Conservation (phyloP, 2,797 vertebrate genomes). For the Margarornis squamiger region DNA sequence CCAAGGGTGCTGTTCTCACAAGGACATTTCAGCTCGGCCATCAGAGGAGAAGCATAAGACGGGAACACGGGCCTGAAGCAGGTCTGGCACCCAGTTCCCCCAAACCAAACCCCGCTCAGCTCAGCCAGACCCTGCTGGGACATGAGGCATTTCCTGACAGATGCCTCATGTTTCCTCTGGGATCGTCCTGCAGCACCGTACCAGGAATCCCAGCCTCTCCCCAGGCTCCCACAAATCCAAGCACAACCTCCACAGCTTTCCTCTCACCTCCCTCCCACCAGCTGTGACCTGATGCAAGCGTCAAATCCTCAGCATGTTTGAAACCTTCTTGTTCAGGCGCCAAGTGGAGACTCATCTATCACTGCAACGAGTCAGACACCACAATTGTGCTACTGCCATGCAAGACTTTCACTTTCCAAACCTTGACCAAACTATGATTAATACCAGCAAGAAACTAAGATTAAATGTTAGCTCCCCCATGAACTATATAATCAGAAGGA, state of each 20-base stretch:
- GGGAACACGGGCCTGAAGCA: accelerated
- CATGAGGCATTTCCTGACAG: neutral
- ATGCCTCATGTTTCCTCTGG: accelerated
- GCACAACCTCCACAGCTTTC: neutral
- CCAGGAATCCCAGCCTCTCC: neutral
- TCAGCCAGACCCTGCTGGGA: neutral
- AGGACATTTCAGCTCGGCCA: neutral
- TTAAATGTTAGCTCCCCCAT: neutral
- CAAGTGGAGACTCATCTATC: neutral
- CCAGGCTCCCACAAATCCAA: neutral
- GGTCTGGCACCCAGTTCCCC: accelerated
- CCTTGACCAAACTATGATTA: neutral
- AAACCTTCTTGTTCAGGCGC: neutral
- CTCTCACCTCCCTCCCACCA: conserved; percentile 14
- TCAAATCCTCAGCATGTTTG: neutral
- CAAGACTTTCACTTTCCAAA: neutral
- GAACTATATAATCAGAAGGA: neutral
- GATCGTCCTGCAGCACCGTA: neutral
- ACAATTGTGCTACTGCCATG: neutral
- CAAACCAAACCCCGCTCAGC: neutral
- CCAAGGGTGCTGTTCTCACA: neutral
- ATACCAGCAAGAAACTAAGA: neutral
- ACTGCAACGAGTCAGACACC: neutral
- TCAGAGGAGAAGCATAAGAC: neutral
- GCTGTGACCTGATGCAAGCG: neutral